Conservation (phyloP, 2,797 vertebrate genomes). For the Mareca strepera region DNA sequence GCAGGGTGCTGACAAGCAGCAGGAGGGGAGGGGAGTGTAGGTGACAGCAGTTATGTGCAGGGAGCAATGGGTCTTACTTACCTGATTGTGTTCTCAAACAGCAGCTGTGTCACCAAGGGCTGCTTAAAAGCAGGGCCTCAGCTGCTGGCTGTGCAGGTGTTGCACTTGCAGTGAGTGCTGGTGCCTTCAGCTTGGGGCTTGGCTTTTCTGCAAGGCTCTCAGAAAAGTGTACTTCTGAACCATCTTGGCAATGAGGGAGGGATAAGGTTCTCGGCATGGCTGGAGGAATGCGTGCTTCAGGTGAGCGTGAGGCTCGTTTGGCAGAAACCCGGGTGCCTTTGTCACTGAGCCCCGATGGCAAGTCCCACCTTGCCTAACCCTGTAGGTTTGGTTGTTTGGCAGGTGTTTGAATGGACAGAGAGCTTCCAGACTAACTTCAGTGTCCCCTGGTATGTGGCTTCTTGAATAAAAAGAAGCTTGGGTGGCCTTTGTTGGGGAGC, state of each 20-base stretch:
- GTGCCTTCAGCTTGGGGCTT: background rate
- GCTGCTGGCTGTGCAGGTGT: background rate
- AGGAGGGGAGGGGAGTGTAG: background rate
- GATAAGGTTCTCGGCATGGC: background rate
- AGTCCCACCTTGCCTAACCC: background rate
- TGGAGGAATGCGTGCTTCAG: background rate
- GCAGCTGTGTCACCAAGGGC: background rate
- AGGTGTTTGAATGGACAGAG: too few species aligned
- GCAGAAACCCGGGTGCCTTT: background rate
- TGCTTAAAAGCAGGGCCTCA: background rate
- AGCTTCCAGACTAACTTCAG: too few species aligned
- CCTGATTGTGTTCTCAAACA: background rate
- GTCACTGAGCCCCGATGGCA: background rate
- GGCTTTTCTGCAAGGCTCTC: background rate
- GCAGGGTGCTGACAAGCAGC: background rate
- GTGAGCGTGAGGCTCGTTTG: background rate
- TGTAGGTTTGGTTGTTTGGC: too few species aligned
- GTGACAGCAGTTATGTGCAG: background rate
- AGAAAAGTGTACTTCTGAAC: background rate
- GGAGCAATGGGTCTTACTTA: background rate
- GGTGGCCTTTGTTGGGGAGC: background rate
- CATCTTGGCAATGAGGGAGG: background rate
- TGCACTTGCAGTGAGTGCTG: background rate
- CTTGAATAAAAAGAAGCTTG: background rate
- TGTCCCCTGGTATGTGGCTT: background rate